phyloP scores from a whole-genome alignment of 1,140 invertebrate species.

The Anoplophora glabripennis region DNA sequence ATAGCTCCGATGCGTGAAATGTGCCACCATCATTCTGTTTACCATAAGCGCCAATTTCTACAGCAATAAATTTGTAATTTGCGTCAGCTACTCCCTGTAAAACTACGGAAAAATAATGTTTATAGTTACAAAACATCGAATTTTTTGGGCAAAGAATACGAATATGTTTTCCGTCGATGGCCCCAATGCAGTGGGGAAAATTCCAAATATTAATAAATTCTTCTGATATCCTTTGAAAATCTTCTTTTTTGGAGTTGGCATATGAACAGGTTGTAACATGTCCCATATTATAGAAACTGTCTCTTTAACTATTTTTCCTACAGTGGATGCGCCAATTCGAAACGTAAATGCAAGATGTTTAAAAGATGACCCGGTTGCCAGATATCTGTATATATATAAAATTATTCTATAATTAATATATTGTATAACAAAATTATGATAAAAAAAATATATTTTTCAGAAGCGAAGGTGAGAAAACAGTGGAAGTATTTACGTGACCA shows the following conservation, averaged over 20 bases:
- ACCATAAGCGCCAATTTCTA: slow-evolving; percentile 51
- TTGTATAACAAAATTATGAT: no score
- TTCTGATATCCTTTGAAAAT: no score
- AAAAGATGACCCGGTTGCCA: slow-evolving; percentile 9
- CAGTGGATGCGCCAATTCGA: slow-evolving; percentile 3
- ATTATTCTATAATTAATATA: no score
- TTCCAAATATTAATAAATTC: slow-evolving; percentile 39
- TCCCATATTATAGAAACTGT: slow-evolving; percentile 1
- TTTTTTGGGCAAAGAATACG: slow-evolving; percentile 39
- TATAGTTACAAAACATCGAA: slow-evolving; percentile 46
- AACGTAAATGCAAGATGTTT: slow-evolving; percentile 9
- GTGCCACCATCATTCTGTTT: slow-evolving; percentile 43
- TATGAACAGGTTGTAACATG: slow-evolving; percentile 2
- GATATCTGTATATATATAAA: no score
- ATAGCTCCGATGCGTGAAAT: slow-evolving; percentile 11
- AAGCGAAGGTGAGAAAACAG: not conserved
- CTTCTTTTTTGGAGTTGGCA: no score
- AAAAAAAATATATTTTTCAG: no score
- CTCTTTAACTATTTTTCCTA: not conserved
- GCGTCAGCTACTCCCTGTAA: slow-evolving; percentile 51
- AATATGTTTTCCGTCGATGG: slow-evolving; percentile 53
- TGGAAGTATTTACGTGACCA: slow-evolving; percentile 2
- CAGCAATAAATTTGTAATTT: slow-evolving; percentile 48
- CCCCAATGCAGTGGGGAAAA: slow-evolving; percentile 51
- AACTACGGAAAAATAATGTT: slow-evolving; percentile 51